These are phyloP conservation scores for Suncus etruscus DNA, from an alignment of 2,113 vertebrate genomes.

Conservation along the genomic window DNA sequence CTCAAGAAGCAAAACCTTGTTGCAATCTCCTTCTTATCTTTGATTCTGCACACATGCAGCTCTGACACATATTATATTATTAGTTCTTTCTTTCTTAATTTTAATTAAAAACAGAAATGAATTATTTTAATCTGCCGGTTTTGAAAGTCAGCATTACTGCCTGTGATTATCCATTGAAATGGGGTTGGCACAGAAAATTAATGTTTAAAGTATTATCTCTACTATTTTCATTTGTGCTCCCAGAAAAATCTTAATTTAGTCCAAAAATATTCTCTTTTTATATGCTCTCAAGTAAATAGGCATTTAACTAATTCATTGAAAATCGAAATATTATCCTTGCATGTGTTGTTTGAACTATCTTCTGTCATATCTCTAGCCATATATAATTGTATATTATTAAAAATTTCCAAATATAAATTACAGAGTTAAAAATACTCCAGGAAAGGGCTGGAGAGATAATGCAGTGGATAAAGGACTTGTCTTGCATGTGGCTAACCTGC, in stretches of 20 bases:
- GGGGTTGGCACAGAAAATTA: constrained; percentile 77
- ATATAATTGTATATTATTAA: background rate
- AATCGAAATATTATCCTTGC: constrained; percentile 57
- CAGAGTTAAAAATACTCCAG: background rate
- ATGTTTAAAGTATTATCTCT: constrained; percentile 76
- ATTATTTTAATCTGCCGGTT: constrained; percentile 81
- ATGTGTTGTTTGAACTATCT: constrained; percentile 54
- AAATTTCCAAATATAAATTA: constrained; percentile 29
- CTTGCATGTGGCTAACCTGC: no score
- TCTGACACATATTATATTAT: constrained; percentile 75
- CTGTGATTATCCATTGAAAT: constrained; percentile 79
- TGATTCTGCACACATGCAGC: constrained; percentile 70
- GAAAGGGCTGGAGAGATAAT: no score
- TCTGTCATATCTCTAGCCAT: constrained; percentile 21
- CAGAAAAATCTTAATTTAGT: constrained; percentile 77
- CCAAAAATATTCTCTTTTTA: constrained; percentile 64
- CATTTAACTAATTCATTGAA: constrained; percentile 68
- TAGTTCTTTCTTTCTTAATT: constrained; percentile 75
- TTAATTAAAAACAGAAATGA: constrained; percentile 82
- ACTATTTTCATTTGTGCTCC: constrained; percentile 75
- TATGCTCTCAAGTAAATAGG: constrained; percentile 70
- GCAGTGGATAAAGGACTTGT: no score
- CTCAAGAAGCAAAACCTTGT: constrained; percentile 60
- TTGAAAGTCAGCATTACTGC: constrained; percentile 78
- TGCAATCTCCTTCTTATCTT: constrained; percentile 78